These are phyloP conservation scores for Drosophila quadrilineata DNA, from an alignment of 1,140 invertebrate species.

Conservation along the genomic window DNA sequence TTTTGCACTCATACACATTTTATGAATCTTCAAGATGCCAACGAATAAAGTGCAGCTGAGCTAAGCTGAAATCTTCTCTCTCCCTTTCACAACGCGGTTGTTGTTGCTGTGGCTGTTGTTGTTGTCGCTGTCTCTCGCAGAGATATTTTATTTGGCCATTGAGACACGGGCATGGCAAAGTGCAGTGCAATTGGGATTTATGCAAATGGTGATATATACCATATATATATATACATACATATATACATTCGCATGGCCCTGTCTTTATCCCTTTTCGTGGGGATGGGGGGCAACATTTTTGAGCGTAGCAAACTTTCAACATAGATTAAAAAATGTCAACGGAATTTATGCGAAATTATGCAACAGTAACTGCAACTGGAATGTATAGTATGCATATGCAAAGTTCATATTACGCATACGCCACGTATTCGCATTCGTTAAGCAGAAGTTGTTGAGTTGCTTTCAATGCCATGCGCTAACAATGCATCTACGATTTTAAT, in stretches of 20 bases:
- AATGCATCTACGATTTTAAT: conserved; percentile 47
- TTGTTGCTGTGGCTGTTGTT: not conserved
- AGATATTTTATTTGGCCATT: conserved; percentile 79
- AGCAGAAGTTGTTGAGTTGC: conserved; percentile 33
- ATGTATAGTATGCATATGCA: conserved; percentile 70
- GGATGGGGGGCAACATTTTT: no score
- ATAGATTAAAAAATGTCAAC: conserved; percentile 76
- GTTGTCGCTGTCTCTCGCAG: conserved; percentile 7
- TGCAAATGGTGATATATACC: conserved; percentile 70
- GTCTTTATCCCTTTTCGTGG: not conserved
- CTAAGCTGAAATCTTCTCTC: no score
- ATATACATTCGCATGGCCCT: not conserved
- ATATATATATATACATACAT: conserved; percentile 14
- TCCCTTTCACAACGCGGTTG: conserved; percentile 18
- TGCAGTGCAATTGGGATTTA: conserved; percentile 78
- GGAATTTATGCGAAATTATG: conserved; percentile 74
- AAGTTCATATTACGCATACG: conserved; percentile 67
- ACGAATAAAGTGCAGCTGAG: conserved; percentile 63
- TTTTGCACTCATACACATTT: conserved; percentile 78
- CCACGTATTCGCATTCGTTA: no score
- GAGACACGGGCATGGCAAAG: conserved; percentile 65
- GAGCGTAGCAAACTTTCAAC: conserved; percentile 58
- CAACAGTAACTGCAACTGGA: conserved; percentile 38
- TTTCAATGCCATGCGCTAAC: conserved; percentile 59
- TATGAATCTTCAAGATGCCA: conserved; percentile 70